phyloP scores from a whole-genome alignment of 2,113 vertebrate species.

The Setophaga coronata region DNA sequence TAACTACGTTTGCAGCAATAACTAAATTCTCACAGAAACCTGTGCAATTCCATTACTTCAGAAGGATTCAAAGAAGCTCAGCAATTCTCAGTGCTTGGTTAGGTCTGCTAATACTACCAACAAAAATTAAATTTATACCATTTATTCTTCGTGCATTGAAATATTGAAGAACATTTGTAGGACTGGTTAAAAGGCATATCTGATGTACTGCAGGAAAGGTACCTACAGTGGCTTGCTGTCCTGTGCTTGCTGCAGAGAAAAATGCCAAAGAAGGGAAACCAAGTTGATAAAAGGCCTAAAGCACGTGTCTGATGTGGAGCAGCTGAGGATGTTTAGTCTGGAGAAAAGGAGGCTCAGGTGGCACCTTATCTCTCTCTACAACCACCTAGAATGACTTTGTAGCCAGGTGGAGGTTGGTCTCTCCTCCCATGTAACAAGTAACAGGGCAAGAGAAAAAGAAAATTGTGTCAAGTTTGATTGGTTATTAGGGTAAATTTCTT shows the following conservation, averaged over 20 bases:
- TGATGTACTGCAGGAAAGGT: background rate
- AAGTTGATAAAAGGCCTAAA: background rate
- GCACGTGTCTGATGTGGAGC: background rate
- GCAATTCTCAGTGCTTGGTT: background rate
- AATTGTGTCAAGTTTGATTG: background rate
- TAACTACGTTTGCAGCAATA: background rate
- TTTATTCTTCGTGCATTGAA: background rate
- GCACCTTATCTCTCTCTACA: background rate
- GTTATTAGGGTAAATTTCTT: background rate
- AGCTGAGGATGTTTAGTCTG: background rate
- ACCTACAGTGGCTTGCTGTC: background rate
- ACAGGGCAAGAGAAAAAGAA: background rate
- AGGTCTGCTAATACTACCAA: background rate
- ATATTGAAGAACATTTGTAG: background rate
- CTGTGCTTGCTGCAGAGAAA: background rate
- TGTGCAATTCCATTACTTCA: background rate
- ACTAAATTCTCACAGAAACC: background rate
- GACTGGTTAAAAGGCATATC: background rate
- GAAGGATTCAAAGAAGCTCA: background rate
- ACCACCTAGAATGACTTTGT: background rate
- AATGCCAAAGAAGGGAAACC: background rate
- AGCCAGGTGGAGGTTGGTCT: background rate
- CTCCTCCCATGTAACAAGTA: background rate
- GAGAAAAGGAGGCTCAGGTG: background rate
- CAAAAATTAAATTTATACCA: background rate